Percentiles rank a stretch among this genome's conserved stretches.
These are phyloP conservation scores for Rutilus rutilus DNA, from an alignment of 2,113 vertebrate species.

Conservation along the genomic window DNA sequence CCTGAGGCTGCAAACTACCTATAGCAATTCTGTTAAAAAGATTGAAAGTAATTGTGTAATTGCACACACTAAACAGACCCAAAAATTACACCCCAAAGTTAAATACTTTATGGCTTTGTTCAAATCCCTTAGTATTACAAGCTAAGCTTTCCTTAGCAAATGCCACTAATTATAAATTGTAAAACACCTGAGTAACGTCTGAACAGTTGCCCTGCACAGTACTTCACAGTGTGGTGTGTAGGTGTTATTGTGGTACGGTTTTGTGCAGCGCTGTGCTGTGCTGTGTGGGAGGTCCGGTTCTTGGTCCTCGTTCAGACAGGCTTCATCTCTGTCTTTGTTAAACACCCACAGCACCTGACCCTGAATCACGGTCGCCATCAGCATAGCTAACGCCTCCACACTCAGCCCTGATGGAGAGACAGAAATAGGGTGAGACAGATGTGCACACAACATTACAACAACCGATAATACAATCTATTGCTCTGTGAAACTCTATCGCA, in stretches of 20 bases:
- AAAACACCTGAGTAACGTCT: not conserved
- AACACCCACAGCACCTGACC: constrained; percentile 76
- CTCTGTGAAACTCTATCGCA: not conserved
- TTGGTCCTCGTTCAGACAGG: constrained; percentile 60
- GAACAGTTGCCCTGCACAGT: not conserved
- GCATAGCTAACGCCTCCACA: constrained; percentile 76
- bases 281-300: constrained; percentile 50
- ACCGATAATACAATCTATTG: not conserved
- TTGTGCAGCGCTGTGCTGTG: constrained; percentile 61
- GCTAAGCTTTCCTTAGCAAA: not conserved
- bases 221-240: not conserved
- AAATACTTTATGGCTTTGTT: not conserved
- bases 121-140: not conserved
- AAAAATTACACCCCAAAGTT: not conserved
- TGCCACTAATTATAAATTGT: not conserved
- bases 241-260: constrained; percentile 60
- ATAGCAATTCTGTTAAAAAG: not conserved
- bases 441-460: not conserved
- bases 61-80: not conserved
- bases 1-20: not conserved
- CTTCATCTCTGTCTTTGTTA: constrained; percentile 64
- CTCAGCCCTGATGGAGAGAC: constrained; percentile 73
- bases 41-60: not conserved
- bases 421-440: not conserved
- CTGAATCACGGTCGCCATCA: constrained; percentile 76